Conservation (phyloP, 1,140 invertebrate species). For the Adoxophyes honmai region DNA sequence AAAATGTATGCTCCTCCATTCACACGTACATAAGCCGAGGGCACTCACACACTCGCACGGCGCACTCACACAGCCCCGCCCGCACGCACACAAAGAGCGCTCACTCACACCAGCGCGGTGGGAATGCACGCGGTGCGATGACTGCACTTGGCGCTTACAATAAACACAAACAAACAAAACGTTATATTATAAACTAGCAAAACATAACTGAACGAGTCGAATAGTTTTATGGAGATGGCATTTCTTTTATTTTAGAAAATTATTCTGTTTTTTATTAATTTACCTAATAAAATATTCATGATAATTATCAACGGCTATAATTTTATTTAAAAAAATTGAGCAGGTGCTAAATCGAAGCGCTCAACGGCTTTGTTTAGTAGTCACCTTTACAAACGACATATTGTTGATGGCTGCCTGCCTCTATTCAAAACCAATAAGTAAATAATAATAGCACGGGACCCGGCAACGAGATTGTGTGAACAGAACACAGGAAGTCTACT, state of each 20-base stretch:
- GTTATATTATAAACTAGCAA: slow-evolving; percentile 38
- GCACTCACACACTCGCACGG: slow-evolving; percentile 43
- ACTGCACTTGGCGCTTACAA: slow-evolving; percentile 74
- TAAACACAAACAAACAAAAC: slow-evolving; percentile 75
- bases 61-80: slow-evolving; percentile 45
- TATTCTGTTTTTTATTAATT: neutral
- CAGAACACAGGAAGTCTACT: slow-evolving; percentile 54
- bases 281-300: slow-evolving; percentile 14
- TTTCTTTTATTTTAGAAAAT: slow-evolving; percentile 8
- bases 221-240: slow-evolving; percentile 23
- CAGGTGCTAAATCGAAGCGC: slow-evolving; percentile 57
- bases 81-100: slow-evolving; percentile 41
- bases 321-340: slow-evolving; percentile 43
- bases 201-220: slow-evolving; percentile 44
- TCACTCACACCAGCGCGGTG: slow-evolving; percentile 54
- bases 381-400: slow-evolving; percentile 66
- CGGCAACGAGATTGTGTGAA: slow-evolving; percentile 54
- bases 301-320: slow-evolving; percentile 30
- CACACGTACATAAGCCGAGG: slow-evolving; percentile 69
- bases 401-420: slow-evolving; percentile 61
- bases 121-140: slow-evolving; percentile 70
- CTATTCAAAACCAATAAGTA: slow-evolving; percentile 63
- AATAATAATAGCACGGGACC: slow-evolving; percentile 60
- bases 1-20: slow-evolving; percentile 73
- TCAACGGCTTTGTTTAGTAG: slow-evolving; percentile 66